A percentile compares a stretch with the other conserved stretches of the same genome.
Evolutionary conservation across 2,888 invertebrate species (phyloP).

Genomic region (Stenodema calcarata): DNA sequence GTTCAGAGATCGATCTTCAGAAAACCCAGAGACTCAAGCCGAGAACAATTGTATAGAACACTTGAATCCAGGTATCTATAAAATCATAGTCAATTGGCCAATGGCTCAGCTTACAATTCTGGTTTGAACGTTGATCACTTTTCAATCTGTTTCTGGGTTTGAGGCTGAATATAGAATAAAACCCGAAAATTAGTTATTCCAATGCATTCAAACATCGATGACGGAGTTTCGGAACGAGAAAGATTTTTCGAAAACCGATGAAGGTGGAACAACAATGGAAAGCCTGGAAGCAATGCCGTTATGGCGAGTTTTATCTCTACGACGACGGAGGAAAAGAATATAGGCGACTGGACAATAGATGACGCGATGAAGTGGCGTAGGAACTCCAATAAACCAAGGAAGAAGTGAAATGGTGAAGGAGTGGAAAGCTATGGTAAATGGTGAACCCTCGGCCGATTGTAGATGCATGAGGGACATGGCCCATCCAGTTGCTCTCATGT

Average conservation of each 20-base stretch:
- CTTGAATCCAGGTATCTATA: too few relatives aligned
- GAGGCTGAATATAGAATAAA: too few relatives aligned
- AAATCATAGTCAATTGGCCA: too few relatives aligned
- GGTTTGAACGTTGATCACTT: too few relatives aligned
- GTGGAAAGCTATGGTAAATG: not conserved
- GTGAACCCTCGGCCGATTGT: not conserved
- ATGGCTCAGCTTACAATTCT: too few relatives aligned
- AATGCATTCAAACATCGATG: too few relatives aligned
- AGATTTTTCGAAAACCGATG: not conserved
- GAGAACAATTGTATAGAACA: too few relatives aligned
- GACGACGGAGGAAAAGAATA: not conserved
- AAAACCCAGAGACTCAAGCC: too few relatives aligned
- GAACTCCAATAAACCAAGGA: not conserved
- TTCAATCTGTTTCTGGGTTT: too few relatives aligned
- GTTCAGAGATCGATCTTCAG: too few relatives aligned
- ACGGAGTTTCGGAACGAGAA: not conserved
- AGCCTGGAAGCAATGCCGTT: not conserved
- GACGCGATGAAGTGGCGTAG: not conserved
- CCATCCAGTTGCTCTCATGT: slow-evolving; percentile 2
- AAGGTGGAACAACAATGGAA: not conserved
- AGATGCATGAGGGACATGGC: not conserved
- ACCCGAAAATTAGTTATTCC: too few relatives aligned
- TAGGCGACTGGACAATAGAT: not conserved
- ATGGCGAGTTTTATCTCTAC: not conserved
- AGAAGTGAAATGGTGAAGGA: not conserved